These are phyloP conservation scores for Eupleurogrammus muticus DNA, from an alignment of 2,797 vertebrate species.

Conservation along the genomic window DNA sequence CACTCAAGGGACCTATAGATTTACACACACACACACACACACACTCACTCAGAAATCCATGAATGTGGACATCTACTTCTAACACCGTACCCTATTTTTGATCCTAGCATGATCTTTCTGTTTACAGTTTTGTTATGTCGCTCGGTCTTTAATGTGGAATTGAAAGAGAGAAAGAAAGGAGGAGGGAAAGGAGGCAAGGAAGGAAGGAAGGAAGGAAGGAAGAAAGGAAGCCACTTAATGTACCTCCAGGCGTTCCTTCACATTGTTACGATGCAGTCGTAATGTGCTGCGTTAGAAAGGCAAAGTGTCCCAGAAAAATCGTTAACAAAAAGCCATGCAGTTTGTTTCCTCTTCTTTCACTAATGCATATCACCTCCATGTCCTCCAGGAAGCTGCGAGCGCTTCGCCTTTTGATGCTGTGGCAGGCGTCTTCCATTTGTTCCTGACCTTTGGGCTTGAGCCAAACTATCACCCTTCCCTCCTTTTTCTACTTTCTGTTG, in stretches of 20 bases:
- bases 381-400: slow-evolving; percentile 21
- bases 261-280: slow-evolving; percentile 17
- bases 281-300: slow-evolving; percentile 14
- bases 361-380: slow-evolving; percentile 10
- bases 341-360: slow-evolving; percentile 25
- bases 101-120: slow-evolving; percentile 8
- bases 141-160: neutral
- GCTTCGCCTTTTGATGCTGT: slow-evolving; percentile 17
- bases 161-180: neutral
- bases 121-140: slow-evolving; percentile 1
- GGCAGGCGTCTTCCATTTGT: slow-evolving; percentile 19
- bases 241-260: slow-evolving; percentile 41
- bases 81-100: slow-evolving; percentile 18
- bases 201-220: neutral
- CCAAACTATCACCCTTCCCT: neutral
- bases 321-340: slow-evolving; percentile 3
- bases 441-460: slow-evolving; percentile 1
- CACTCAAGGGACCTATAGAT: slow-evolving; percentile 43
- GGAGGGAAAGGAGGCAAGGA: neutral
- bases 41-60: neutral
- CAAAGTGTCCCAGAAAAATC: slow-evolving; percentile 26
- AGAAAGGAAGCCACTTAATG: slow-evolving; percentile 41
- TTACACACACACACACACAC: slow-evolving; percentile 10
- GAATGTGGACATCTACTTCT: neutral
- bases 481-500: slow-evolving; percentile 3